A percentile compares a stretch with the other conserved stretches of the same genome.
These are phyloP conservation scores for Nomada fucata DNA, from an alignment of 2,888 invertebrate species.

Conservation along the genomic window DNA sequence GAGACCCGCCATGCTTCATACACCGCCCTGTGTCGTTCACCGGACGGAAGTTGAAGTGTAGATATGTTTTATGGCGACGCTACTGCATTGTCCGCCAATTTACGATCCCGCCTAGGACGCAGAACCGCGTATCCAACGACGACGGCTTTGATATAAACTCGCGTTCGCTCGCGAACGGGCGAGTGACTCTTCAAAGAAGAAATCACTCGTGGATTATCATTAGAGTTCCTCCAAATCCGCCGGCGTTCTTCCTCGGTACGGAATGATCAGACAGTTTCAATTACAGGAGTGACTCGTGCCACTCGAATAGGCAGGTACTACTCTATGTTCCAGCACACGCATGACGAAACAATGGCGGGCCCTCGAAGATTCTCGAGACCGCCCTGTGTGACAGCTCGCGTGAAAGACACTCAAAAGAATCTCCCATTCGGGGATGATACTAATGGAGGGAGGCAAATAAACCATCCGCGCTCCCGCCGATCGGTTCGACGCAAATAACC, in stretches of 20 bases:
- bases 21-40: constrained; percentile 39
- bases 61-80: constrained; percentile 74
- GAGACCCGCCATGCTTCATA: constrained; percentile 35
- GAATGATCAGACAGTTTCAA: not conserved
- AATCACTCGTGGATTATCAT: too few relatives aligned
- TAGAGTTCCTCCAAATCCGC: too few relatives aligned
- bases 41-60: constrained; percentile 70
- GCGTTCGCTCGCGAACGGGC: not conserved
- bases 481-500: constrained; percentile 54
- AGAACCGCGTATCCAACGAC: constrained; percentile 31
- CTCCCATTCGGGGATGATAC: not conserved
- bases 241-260: not conserved
- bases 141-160: constrained; percentile 51
- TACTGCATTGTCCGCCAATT: constrained; percentile 74
- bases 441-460: constrained; percentile 27
- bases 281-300: not conserved
- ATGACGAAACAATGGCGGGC: not conserved
- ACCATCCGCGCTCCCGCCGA: constrained; percentile 38
- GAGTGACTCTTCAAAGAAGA: not conserved
- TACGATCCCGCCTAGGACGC: constrained; percentile 67
- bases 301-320: not conserved
- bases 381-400: constrained; percentile 1
- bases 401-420: constrained; percentile 7
- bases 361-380: not conserved
- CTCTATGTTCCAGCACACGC: not conserved